Evolutionary conservation across 2,113 vertebrate species (phyloP), one percentile per base, ranked within the genome.

Genomic region (Diglossa brunneiventris): DNA sequence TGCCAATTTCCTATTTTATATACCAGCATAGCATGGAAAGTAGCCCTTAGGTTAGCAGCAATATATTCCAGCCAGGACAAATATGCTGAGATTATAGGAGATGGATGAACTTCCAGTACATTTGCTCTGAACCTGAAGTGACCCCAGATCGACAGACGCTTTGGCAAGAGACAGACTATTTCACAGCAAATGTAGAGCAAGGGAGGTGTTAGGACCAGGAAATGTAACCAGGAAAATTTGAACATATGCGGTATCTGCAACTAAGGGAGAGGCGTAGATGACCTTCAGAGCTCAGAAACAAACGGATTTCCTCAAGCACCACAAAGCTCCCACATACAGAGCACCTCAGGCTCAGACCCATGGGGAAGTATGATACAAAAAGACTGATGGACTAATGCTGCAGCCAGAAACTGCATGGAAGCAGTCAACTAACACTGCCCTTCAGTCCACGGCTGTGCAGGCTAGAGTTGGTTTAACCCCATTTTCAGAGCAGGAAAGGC

Each of bases 71-170:
- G 61, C 11, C 63, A 79, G 63, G 41, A 22, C 18, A 86, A 80
- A 77, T 53, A 83, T 3, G 8, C 35, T 47, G 63, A 80, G 59
- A 81, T 69, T 59, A 89, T 21, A 66, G 52, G 68, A 93, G 56
- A 94, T 24, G 39, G 50, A 90, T 76, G 37, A 91, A 85, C 44
- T 90, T 88, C 56, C 64, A 68, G 44, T 75, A 52, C 47, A 44
- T 89, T 89, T 64, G 70, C 56, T 86, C 89, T 89, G 89, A 97
- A 96, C 61, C 18, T 66, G 44, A 84, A 84, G 41, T 47, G 55
- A 94, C 46, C 47, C 5, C 46, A 73, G n/a, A 92, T 1, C 42
- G 89, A 64, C 66, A 92, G 47, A 81, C 30, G 63, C 47, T 90
- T 80, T 87, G 61, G 64, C 56, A 92, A 91, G 14, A 84, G 62